Percentiles rank a stretch among this genome's conserved stretches.
Evolutionary conservation across 2,113 vertebrate genomes (phyloP).

Genomic region (Orycteropus afer): DNA sequence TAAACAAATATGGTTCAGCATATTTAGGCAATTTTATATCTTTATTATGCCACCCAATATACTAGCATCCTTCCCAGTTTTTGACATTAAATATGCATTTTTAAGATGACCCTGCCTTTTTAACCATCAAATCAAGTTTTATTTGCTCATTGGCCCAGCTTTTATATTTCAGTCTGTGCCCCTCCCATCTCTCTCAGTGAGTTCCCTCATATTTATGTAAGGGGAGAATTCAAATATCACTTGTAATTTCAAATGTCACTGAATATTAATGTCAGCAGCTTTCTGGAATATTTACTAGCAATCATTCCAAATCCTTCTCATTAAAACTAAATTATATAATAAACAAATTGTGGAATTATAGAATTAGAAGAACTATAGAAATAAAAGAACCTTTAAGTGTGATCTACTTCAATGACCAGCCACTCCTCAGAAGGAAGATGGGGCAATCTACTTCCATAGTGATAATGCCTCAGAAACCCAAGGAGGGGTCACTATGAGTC

Average conservation of each 20-base stretch:
- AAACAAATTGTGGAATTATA: neutral
- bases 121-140: neutral
- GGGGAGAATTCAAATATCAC: neutral
- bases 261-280: neutral
- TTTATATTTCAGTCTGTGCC: neutral
- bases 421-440: no score
- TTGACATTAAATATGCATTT: constrained; percentile 16
- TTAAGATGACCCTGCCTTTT: neutral
- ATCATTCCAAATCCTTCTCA: constrained; percentile 13
- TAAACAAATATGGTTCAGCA: neutral
- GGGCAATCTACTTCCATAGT: no score
- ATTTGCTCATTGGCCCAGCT: neutral
- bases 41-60: neutral
- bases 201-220: neutral
- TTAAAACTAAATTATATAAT: constrained; percentile 52
- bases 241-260: constrained; percentile 33
- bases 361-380: constrained; percentile 23
- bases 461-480: no score
- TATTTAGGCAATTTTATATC: neutral
- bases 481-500: no score
- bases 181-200: neutral
- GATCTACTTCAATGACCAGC: neutral
- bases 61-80: neutral
- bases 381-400: neutral
- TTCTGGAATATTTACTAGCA: neutral